These are phyloP conservation scores for Coptodon bakossiorum DNA, from an alignment of 2,113 vertebrate species.

Conservation along the genomic window DNA sequence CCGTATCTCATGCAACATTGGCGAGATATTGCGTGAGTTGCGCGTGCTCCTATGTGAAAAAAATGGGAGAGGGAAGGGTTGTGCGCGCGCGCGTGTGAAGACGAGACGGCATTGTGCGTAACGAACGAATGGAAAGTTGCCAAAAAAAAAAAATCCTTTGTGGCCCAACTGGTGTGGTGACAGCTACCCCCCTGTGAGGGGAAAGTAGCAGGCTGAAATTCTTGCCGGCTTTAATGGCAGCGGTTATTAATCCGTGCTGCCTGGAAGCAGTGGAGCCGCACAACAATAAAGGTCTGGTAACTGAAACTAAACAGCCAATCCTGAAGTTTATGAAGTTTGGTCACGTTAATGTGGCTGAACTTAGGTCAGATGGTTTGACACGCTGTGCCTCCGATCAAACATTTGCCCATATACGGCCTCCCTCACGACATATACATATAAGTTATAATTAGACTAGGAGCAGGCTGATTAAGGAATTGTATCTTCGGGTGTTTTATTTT, in stretches of 20 bases:
- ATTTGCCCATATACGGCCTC: neutral
- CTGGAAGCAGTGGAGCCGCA: neutral
- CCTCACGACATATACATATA: neutral
- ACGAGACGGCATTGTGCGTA: neutral
- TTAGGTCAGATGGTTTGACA: neutral
- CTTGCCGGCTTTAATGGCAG: conserved; percentile 16
- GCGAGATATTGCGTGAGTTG: conserved; percentile 41
- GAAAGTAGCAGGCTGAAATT: conserved; percentile 15
- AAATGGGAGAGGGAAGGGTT: neutral
- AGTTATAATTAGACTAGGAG: neutral
- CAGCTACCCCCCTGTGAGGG: conserved; percentile 30
- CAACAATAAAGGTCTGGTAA: neutral
- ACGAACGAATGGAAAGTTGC: conserved; percentile 29
- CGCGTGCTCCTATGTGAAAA: neutral
- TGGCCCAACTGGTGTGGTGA: conserved; percentile 30
- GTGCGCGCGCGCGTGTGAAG: neutral
- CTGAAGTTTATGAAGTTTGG: neutral
- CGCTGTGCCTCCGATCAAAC: neutral
- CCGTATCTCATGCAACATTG: conserved; percentile 54
- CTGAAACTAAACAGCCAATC: neutral
- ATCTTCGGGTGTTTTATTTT: neutral
- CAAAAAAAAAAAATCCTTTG: neutral
- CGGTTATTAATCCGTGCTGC: conserved; percentile 18
- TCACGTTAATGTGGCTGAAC: conserved; percentile 16
- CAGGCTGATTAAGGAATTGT: neutral